phyloP scores from a whole-genome alignment of 2,888 invertebrate species.

The Mayetiola destructor region DNA sequence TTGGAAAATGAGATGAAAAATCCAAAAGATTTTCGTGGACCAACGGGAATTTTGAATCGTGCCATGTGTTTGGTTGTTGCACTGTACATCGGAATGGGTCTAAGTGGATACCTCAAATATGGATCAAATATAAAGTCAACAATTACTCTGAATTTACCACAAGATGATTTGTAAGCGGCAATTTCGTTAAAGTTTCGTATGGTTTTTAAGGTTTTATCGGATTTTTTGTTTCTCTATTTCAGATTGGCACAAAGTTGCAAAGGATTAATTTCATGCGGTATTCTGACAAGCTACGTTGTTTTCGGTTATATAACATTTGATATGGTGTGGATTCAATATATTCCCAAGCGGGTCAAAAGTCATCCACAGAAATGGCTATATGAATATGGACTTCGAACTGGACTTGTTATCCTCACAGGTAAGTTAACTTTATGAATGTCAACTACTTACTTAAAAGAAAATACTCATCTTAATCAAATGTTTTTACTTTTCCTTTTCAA shows the following conservation, averaged over 20 bases:
- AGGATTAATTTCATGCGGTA: conserved; percentile 58
- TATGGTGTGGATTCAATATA: conserved; percentile 75
- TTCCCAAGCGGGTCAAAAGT: conserved; percentile 44
- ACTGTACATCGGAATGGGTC: conserved; percentile 74
- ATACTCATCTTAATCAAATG: no score
- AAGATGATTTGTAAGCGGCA: conserved; percentile 50
- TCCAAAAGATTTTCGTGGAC: conserved; percentile 64
- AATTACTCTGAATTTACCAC: conserved; percentile 56
- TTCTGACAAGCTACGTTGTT: conserved; percentile 82
- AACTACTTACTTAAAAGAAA: no score
- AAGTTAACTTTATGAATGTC: no score
- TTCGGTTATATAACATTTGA: conserved; percentile 93
- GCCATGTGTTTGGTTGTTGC: conserved; percentile 68
- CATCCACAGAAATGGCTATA: conserved; percentile 46
- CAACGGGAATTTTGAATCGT: conserved; percentile 70
- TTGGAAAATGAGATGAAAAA: conserved; percentile 89
- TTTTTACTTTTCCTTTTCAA: no score
- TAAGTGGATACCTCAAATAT: conserved; percentile 81
- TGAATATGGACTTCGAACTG: no score
- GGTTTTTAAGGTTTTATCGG: no score
- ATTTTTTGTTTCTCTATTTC: no score
- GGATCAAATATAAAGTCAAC: conserved; percentile 57
- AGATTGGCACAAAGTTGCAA: conserved; percentile 60
- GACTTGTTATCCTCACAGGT: conserved; percentile 40
- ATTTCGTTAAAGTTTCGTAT: no score